phyloP scores from a whole-genome alignment of 2,113 vertebrate genomes.

The Psilopsiagon aurifrons region DNA sequence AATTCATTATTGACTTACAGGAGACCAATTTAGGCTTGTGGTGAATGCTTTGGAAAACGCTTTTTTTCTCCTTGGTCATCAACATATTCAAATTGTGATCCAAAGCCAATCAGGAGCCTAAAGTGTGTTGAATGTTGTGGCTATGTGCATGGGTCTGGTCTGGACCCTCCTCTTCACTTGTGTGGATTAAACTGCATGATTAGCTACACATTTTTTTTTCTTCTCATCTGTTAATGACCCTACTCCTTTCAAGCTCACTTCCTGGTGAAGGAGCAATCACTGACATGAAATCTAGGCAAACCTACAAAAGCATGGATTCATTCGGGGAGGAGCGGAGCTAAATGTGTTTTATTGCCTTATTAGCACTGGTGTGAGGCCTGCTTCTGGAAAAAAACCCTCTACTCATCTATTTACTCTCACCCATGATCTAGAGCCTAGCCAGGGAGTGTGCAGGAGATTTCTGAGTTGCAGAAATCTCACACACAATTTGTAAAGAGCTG shows the following conservation, averaged over 20 bases:
- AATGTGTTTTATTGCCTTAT: neutral
- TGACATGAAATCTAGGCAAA: neutral
- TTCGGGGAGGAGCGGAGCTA: neutral
- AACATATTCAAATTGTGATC: neutral
- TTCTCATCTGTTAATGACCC: neutral
- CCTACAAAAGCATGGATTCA: neutral
- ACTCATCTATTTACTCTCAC: neutral
- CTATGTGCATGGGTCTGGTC: neutral
- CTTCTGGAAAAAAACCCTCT: neutral
- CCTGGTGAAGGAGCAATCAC: neutral
- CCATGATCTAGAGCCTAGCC: neutral
- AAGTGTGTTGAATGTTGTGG: neutral
- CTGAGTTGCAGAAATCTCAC: neutral
- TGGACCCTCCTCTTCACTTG: neutral
- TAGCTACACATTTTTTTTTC: neutral
- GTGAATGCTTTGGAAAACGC: conserved; percentile 13
- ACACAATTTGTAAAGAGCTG: neutral
- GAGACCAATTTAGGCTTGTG: conserved; percentile 15
- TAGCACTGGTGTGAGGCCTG: neutral
- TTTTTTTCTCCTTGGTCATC: neutral
- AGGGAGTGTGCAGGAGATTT: neutral
- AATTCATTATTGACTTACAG: conserved; percentile 39
- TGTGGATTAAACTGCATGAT: neutral
- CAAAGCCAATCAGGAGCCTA: neutral
- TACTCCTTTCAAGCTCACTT: neutral